phyloP scores from a whole-genome alignment of 2,888 invertebrate genomes.

The Cheilosia soror region DNA sequence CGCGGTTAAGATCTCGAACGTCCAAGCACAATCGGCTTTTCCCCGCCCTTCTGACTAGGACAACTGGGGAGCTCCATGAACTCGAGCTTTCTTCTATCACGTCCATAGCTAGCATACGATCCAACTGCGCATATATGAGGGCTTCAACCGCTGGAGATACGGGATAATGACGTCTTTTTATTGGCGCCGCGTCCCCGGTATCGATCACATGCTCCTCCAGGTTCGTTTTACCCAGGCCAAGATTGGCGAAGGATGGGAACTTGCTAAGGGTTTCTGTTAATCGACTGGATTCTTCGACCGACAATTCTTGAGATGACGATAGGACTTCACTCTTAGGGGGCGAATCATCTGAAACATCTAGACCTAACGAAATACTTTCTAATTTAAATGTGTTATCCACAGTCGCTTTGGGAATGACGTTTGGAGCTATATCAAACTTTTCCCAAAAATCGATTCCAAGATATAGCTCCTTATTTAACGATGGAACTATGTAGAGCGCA shows the following conservation, averaged over 20 bases:
- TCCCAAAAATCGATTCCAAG: constrained; percentile 5
- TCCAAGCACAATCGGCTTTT: not conserved
- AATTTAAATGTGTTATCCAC: not conserved
- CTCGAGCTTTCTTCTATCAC: constrained; percentile 21
- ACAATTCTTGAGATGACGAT: not conserved
- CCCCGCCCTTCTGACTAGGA: not conserved
- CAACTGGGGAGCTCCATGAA: constrained; percentile 19
- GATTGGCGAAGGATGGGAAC: not conserved
- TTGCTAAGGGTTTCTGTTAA: not conserved
- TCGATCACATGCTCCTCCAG: constrained; percentile 8
- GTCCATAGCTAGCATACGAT: constrained; percentile 14
- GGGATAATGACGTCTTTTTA: constrained; percentile 15
- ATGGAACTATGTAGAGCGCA: not conserved
- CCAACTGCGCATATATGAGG: not conserved
- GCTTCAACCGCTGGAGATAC: constrained; percentile 6
- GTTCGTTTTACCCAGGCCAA: not conserved
- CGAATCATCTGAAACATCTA: not conserved
- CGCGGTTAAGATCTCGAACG: constrained; percentile 6
- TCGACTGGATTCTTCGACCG: not conserved
- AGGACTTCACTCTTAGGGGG: not conserved
- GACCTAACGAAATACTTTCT: not conserved
- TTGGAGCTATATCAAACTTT: constrained; percentile 8
- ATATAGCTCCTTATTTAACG: not conserved
- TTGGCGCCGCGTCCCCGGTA: constrained; percentile 2
- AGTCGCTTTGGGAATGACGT: not conserved